These are phyloP conservation scores for Agapornis roseicollis DNA, from an alignment of 2,113 vertebrate species.

Conservation along the genomic window DNA sequence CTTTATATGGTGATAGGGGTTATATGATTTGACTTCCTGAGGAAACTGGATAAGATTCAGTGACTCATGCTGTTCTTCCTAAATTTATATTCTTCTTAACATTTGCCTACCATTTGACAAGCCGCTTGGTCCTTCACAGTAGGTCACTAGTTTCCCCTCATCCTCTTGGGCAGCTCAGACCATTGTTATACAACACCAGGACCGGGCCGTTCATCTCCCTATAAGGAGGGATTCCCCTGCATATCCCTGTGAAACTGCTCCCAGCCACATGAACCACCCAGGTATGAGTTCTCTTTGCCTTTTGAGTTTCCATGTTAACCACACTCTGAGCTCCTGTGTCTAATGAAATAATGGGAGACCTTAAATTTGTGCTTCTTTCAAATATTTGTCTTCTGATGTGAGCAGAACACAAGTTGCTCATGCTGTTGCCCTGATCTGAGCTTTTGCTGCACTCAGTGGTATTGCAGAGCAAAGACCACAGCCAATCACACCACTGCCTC, in stretches of 20 bases:
- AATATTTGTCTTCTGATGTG: background rate
- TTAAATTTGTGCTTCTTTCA: background rate
- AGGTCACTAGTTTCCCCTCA: background rate
- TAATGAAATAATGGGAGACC: background rate
- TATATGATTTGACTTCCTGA: background rate
- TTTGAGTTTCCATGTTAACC: background rate
- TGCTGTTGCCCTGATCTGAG: background rate
- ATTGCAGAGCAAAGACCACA: background rate
- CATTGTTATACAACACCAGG: background rate
- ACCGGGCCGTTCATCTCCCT: background rate
- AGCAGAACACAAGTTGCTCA: background rate
- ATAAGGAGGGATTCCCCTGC: fast-evolving
- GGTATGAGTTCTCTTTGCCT: background rate
- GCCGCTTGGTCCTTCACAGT: background rate
- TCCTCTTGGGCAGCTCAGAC: background rate
- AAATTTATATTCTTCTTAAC: background rate
- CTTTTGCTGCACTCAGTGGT: background rate
- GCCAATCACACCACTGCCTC: background rate
- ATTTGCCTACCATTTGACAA: background rate
- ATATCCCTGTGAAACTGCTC: background rate
- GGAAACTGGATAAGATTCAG: background rate
- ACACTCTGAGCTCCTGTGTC: background rate
- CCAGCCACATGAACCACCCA: background rate
- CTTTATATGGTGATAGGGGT: background rate
- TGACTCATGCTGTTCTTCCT: background rate